Evolutionary conservation across 2,888 invertebrate species (phyloP).

Genomic region (Cordylochernes scorpioides): DNA sequence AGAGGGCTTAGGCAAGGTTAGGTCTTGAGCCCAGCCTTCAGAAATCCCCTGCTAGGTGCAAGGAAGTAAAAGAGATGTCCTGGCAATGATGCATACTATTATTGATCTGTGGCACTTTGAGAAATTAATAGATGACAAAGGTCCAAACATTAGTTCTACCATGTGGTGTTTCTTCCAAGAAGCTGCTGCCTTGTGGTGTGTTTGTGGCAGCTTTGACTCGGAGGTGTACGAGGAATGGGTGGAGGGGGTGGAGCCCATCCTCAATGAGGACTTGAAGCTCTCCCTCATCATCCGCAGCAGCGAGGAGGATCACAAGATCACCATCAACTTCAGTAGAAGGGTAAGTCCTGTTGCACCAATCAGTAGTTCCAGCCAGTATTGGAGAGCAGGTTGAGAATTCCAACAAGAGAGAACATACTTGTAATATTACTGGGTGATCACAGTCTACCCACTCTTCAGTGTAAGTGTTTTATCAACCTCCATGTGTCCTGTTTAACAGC

Average conservation of each 20-base stretch:
- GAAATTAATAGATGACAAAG: no score
- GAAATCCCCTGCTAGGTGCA: no score
- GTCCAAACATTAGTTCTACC: no score
- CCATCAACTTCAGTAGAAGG: constrained; percentile 54
- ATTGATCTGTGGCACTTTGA: no score
- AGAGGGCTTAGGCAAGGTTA: no score
- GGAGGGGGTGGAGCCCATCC: constrained; percentile 37
- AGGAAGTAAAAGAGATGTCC: no score
- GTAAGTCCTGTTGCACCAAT: constrained; percentile 24
- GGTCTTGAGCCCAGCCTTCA: no score
- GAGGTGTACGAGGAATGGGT: constrained; percentile 54
- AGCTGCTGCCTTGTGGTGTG: background rate
- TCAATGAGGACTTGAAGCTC: constrained; percentile 44
- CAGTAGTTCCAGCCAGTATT: background rate
- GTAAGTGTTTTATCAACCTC: no score
- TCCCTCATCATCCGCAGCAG: constrained; percentile 34
- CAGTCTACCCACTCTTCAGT: background rate
- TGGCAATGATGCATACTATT: no score
- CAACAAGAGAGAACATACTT: background rate
- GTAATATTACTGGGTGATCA: constrained; percentile 1
- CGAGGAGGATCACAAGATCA: constrained; percentile 34
- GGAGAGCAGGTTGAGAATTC: background rate
- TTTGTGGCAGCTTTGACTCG: constrained; percentile 34
- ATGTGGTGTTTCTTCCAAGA: no score
- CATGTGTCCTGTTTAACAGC: no score